Percentiles rank a stretch among this genome's conserved stretches.
Evolutionary conservation across 2,888 invertebrate species (phyloP).

Genomic region (Chrysodeixis includens): DNA sequence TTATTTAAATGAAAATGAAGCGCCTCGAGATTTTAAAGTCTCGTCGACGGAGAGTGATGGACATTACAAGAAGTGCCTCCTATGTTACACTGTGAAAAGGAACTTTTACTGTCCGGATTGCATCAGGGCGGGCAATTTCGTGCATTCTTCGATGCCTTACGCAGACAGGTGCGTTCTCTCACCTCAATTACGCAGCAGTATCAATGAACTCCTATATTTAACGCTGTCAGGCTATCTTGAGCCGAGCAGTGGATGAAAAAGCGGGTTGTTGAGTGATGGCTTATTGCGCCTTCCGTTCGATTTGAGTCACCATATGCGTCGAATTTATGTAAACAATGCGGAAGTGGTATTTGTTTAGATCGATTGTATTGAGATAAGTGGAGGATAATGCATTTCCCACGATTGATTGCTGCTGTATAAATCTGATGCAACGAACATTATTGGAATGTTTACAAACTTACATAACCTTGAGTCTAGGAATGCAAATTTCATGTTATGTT

Average conservation of each 20-base stretch:
- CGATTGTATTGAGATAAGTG: conserved; percentile 21
- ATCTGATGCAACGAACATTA: conserved; percentile 22
- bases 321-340: conserved; percentile 47
- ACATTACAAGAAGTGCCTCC: conserved; percentile 82
- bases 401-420: conserved; percentile 13
- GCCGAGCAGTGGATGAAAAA: conserved; percentile 7
- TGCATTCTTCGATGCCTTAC: conserved; percentile 92
- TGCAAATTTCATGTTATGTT: conserved; percentile 26
- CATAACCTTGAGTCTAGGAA: conserved; percentile 51
- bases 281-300: conserved; percentile 21
- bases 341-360: conserved; percentile 28
- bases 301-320: conserved; percentile 55
- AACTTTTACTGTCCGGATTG: conserved; percentile 95
- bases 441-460: conserved; percentile 55
- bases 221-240: conserved; percentile 8
- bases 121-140: conserved; percentile 94
- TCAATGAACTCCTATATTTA: conserved; percentile 32
- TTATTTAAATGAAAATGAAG: conserved; percentile 93
- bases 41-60: conserved; percentile 90
- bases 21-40: conserved; percentile 94
- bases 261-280: background rate
- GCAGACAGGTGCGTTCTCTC: conserved; percentile 88
- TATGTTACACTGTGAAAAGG: conserved; percentile 84
- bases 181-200: conserved; percentile 34
- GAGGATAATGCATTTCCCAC: conserved; percentile 9